Base-by-base conservation (phyloP, 2,113 vertebrate genomes). In the Callopanchax toddi region DNA sequence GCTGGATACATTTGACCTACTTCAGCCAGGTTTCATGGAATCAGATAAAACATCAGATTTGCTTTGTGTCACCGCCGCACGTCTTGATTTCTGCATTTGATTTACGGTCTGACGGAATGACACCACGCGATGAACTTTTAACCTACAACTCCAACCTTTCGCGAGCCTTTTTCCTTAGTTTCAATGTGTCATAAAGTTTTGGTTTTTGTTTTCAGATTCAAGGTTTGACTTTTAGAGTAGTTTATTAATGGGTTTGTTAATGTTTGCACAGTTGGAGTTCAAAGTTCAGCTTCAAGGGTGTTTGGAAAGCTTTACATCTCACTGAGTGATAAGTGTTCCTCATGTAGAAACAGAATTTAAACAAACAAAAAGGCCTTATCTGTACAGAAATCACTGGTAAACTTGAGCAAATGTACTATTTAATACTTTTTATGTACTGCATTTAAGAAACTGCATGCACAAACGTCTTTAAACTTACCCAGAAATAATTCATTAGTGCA, bases 401-500 rank as follows among this genome's bases (percentile, higher is more conserved):
- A 17, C 13, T 25, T 1, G 23, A 16, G 21, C 13, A 49, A 26
- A 17, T 20, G 22, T 16, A 17, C 7, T 25, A 16, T 15, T 25
- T 25, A 17, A 17, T 23, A 1, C 9, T n/a, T 17, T 55, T 40
- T 23, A 39, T 22, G 2, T 9, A 21, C 34, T 39, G 12, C 40
- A 23, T 56, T 56, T 32, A 54, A 60, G 26, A 60, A 46, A 61
- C 21, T 45, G 52, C 52, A 53, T 74, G 50, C 34, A 32, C 5
- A 7, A 72, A 53, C 67, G 9, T 60, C 63, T 75, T 55, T 62
- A 74, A 71, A 50, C 53, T 67, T 76, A 46, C 59, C 43, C 60
- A 20, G 63, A 74, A 82, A 60, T 66, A 66, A 78, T 58, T 82
- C 44, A 51, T 42, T 16, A 44, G 37, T 43, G 61, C 51, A 29